phyloP scores from a whole-genome alignment of 30 jellyfish, hydroid and myxozoan genomes.

The Cassiopea andromeda region DNA sequence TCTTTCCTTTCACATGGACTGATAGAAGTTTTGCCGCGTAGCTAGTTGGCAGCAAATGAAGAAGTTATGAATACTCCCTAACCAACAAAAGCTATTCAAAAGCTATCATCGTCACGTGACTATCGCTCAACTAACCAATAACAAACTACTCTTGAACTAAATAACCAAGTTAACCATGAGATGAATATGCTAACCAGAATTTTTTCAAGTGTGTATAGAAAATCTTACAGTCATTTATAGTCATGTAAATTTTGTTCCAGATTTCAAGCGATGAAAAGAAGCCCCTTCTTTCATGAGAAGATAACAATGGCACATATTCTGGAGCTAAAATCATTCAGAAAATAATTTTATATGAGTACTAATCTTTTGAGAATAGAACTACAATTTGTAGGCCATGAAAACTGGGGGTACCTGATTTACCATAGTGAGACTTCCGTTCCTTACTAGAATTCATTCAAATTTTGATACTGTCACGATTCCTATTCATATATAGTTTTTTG shows the following conservation, averaged over 20 bases:
- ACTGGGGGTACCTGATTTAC: neutral
- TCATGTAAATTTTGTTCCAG: constrained; percentile 4
- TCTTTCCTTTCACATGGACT: too few relatives aligned
- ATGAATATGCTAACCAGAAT: neutral
- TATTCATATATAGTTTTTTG: too few relatives aligned
- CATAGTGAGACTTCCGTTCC: too few relatives aligned
- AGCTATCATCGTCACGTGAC: neutral
- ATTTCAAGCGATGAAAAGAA: constrained; percentile 14
- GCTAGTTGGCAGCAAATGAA: too few relatives aligned
- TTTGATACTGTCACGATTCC: too few relatives aligned
- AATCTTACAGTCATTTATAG: neutral
- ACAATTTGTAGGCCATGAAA: neutral
- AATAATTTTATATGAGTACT: neutral
- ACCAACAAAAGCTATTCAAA: too few relatives aligned
- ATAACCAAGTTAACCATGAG: neutral
- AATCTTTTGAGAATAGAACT: too few relatives aligned
- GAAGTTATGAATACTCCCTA: too few relatives aligned
- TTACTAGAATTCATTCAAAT: too few relatives aligned
- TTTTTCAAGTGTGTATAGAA: neutral
- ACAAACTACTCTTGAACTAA: neutral
- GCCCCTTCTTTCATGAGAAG: constrained; percentile 35
- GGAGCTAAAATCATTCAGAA: neutral
- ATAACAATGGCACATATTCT: neutral
- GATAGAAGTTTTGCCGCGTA: too few relatives aligned
- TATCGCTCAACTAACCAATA: neutral